Conservation (phyloP, 2,888 invertebrate species). For the Eristalis intricaria region DNA sequence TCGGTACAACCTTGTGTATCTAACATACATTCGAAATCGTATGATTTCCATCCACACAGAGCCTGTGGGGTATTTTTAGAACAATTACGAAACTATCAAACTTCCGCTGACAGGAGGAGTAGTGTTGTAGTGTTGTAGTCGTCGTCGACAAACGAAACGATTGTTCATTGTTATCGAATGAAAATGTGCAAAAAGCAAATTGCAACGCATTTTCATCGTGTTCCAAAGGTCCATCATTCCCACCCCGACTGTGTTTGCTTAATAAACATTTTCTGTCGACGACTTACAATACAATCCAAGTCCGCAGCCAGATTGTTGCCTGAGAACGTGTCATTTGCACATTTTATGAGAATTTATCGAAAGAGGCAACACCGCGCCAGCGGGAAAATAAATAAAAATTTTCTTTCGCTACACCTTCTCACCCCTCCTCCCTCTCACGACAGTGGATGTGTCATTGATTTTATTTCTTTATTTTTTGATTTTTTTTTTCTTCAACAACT, state of each 20-base stretch:
- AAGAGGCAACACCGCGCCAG: background rate
- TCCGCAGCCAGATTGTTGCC: background rate
- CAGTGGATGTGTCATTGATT: conserved; percentile 4
- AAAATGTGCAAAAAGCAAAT: background rate
- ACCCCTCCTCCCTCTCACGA: background rate
- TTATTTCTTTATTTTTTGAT: conserved; percentile 2
- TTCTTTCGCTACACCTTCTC: background rate
- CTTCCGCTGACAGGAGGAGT: background rate
- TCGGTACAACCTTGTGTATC: background rate
- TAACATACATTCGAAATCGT: background rate
- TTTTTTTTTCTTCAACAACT: background rate
- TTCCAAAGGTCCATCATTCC: background rate
- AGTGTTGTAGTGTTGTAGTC: too few relatives aligned
- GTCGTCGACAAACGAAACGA: conserved; percentile 19
- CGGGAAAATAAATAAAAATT: background rate
- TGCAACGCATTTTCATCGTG: conserved; percentile 33
- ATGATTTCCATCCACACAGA: background rate
- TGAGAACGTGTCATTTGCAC: conserved; percentile 50
- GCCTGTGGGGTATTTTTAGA: background rate
- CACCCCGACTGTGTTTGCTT: conserved; percentile 34
- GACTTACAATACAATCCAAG: conserved; percentile 22
- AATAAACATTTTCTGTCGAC: conserved; percentile 51
- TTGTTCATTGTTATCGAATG: conserved; percentile 34
- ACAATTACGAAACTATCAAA: conserved; percentile 11
- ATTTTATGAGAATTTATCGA: conserved; percentile 48